Percentiles rank a stretch among this genome's conserved stretches.
Evolutionary conservation across 2,113 vertebrate species (phyloP).

Genomic region (Irena cyanogastra): DNA sequence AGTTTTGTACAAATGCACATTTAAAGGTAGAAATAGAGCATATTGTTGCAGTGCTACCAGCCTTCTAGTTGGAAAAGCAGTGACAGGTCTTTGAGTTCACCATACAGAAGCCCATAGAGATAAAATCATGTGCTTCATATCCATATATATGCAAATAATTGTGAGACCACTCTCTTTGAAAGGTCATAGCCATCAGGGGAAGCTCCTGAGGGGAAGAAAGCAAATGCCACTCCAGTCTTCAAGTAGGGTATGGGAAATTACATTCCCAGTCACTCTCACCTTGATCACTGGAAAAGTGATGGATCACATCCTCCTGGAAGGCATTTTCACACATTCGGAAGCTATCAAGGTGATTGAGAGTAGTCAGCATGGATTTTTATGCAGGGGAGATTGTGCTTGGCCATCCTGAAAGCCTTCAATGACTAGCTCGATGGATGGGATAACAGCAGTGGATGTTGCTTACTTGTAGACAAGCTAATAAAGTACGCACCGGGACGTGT

Average conservation of each 20-base stretch:
- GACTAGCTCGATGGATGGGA: accelerated
- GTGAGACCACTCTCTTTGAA: background rate
- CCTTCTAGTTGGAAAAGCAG: background rate
- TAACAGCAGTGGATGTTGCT: background rate
- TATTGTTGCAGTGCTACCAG: background rate
- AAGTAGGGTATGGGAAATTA: background rate
- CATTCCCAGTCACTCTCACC: background rate
- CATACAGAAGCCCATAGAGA: background rate
- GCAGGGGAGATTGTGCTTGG: background rate
- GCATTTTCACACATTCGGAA: background rate
- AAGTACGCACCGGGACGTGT: no score
- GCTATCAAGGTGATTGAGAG: background rate
- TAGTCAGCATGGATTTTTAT: background rate
- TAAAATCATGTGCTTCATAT: background rate
- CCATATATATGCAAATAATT: background rate
- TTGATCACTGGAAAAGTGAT: background rate
- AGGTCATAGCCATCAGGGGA: background rate
- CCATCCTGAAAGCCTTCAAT: background rate
- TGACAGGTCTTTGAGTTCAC: background rate
- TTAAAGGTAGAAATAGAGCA: background rate
- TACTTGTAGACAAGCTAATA: no score
- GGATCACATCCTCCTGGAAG: background rate
- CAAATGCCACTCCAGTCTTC: background rate
- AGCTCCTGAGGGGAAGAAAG: background rate
- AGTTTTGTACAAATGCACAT: background rate